Evolutionary conservation across 92 coral and sea anemone genomes (phyloP), one percentile per base, ranked within the genome.

Genomic region (Micromussa lordhowensis): DNA sequence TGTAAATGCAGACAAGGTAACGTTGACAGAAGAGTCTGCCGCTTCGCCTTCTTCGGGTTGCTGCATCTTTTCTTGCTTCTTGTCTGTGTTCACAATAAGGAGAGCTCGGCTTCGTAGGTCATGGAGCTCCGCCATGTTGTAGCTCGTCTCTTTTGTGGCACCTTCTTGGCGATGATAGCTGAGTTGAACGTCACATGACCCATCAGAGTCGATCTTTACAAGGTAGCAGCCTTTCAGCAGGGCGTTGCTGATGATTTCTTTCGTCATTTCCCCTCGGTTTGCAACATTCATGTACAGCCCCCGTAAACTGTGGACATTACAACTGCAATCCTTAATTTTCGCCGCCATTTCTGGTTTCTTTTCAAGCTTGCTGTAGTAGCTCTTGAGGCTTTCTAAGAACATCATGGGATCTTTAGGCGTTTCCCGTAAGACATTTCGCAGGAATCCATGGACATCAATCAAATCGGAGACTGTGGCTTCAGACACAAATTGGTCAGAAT

Each of bases 51-150:
- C 68, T 31, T 88, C 78, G n/a, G 73, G 36, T n/a, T 87, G 80
- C 0, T 44, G 21, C 87, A 13, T 18, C 10, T 77, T 68, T 18
- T 64, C 85, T 14, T 59, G 88, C 70, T 90, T 91, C 86, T 90
- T 93, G 40, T 94, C 98, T 4, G 99, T 88, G 85, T 92, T 97
- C 30, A 97, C 89, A 71, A 97, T 96, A 31, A 97, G 94, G 82
- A 96, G 98, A 53, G 99, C 99, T 61, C 99, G 97, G 83, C 99
- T 96, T 82, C 98, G 79, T 77, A 97, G 91, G 80, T 97, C 99
- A 69, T 88, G 94, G 26, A 97, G 93, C 7, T 97, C 99, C 61
- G 91, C 76, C 92, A 96, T 73, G 30, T 74, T 82, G 91, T 97
- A 94, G 24, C 19, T 93, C 26, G 94, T 89, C 35, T 94, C 90